Evolutionary conservation across 2,113 vertebrate genomes (phyloP).

Genomic region (Pluvianellus socialis): DNA sequence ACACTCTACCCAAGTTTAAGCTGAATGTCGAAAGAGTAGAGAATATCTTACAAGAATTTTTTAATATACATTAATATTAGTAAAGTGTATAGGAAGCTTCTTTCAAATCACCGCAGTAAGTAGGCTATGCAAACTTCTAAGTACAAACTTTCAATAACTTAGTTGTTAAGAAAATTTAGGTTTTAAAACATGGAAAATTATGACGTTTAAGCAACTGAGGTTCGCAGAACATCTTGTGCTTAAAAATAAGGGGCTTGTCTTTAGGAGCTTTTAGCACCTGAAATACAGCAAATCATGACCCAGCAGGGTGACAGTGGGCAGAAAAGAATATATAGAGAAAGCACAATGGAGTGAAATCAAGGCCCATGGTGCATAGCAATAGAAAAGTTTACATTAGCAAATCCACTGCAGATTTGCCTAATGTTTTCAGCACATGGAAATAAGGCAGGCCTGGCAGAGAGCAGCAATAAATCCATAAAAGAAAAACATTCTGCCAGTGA

Average conservation of each 20-base stretch:
- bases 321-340: background rate
- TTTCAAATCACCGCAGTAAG: background rate
- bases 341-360: constrained; percentile 21
- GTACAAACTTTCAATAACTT: background rate
- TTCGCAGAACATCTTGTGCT: constrained; percentile 22
- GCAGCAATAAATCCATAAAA: constrained; percentile 16
- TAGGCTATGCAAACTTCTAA: background rate
- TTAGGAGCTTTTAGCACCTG: constrained; percentile 4
- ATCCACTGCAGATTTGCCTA: constrained; percentile 8
- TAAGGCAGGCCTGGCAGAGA: background rate
- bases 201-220: background rate
- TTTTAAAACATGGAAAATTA: background rate
- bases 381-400: constrained; percentile 48
- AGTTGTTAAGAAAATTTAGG: background rate
- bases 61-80: background rate
- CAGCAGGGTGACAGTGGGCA: constrained; percentile 20
- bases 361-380: background rate
- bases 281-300: constrained; percentile 35
- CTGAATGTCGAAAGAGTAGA: background rate
- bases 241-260: background rate
- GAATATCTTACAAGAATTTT: background rate
- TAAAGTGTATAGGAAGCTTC: background rate
- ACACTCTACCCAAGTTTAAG: background rate
- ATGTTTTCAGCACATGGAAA: constrained; percentile 10
- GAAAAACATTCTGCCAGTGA: background rate